These are phyloP conservation scores for Hartigia nigra DNA, from an alignment of 2,888 invertebrate species.

Conservation along the genomic window DNA sequence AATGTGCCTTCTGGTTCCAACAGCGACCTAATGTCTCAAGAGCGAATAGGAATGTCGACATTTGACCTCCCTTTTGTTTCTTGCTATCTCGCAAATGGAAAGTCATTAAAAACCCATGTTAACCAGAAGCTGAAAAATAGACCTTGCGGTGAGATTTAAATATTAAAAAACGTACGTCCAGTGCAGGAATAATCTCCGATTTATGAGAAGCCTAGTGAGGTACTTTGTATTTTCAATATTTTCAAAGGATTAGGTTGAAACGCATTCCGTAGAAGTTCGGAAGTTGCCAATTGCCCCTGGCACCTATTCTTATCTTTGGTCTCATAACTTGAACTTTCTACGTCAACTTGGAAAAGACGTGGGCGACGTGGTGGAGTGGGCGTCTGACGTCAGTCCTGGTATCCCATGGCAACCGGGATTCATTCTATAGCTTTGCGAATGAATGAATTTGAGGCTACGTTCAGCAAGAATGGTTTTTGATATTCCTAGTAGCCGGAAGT, in stretches of 20 bases:
- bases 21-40: background rate
- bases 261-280: background rate
- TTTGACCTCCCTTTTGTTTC: background rate
- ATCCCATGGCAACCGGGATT: slow-evolving; percentile 21
- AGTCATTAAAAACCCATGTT: background rate
- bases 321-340: background rate
- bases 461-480: background rate
- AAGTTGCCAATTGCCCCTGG: background rate
- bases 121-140: background rate
- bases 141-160: background rate
- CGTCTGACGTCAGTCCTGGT: background rate
- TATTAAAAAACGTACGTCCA: background rate
- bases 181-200: background rate
- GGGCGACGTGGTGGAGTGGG: background rate
- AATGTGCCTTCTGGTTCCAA: background rate
- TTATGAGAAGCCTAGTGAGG: background rate
- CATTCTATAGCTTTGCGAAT: slow-evolving; percentile 17
- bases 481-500: background rate
- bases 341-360: background rate
- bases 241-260: background rate
- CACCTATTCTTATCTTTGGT: background rate
- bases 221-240: background rate
- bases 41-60: background rate
- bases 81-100: background rate
- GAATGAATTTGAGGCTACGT: slow-evolving; percentile 15